A percentile compares a stretch with the other conserved stretches of the same genome.
phyloP scores from a whole-genome alignment of 2,797 vertebrate genomes.

The Streptopelia turtur region DNA sequence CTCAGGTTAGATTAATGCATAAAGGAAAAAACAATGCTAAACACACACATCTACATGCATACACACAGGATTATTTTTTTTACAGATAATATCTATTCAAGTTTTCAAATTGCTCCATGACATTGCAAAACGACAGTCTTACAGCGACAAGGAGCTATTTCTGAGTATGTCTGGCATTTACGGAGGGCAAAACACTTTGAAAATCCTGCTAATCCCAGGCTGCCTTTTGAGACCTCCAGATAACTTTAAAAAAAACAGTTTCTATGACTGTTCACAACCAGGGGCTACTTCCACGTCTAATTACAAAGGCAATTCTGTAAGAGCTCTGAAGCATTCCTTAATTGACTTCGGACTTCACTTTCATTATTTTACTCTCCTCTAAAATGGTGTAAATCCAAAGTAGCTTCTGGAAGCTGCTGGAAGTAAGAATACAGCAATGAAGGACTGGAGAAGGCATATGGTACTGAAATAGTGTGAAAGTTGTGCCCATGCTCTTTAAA shows the following conservation, averaged over 20 bases:
- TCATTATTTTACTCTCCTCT: not conserved
- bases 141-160: not conserved
- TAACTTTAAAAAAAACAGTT: not conserved
- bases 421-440: not conserved
- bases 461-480: not conserved
- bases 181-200: not conserved
- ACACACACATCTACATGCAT: not conserved
- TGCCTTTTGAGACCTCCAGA: not conserved
- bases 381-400: not conserved
- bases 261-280: not conserved
- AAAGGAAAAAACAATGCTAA: not conserved
- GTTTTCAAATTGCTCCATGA: not conserved
- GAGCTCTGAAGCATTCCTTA: not conserved
- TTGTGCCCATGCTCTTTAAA: not conserved
- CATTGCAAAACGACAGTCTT: not conserved
- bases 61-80: not conserved
- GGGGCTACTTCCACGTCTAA: not conserved
- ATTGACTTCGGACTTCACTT: not conserved
- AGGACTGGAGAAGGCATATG: not conserved
- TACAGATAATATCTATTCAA: not conserved
- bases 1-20: not conserved
- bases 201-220: not conserved
- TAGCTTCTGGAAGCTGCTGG: not conserved
- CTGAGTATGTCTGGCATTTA: not conserved
- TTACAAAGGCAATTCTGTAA: not conserved